Base-by-base conservation (phyloP, 2,113 vertebrate species). In the Epinephelus cyanopodus region DNA sequence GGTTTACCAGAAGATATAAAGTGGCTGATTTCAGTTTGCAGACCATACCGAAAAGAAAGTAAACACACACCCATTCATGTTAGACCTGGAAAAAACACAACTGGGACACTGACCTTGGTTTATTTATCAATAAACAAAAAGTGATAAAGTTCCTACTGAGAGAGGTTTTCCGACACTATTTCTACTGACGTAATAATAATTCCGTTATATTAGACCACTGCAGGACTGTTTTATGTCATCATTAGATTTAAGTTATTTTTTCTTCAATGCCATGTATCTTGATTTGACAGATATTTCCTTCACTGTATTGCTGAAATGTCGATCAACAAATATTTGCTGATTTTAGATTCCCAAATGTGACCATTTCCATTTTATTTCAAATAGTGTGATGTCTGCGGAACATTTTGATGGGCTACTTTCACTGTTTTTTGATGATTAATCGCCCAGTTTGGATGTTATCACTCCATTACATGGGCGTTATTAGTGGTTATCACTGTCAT, bases 11-110 rank as follows among this genome's bases (percentile, higher is more conserved):
- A 62, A 69, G 75, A 67, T 62, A 86, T 29, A 77, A 79, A 7
- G 47, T 13, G 56, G 48, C 45, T 29, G 83, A 65, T 77, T 61
- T 82, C 74, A 60, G 80, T 39, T 66, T 63, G 66, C 33, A 23
- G 68, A 81, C 78, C 74, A 82, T 77, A 77, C 73, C 87, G 53
- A 70, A 23, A 71, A 75, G 5, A 18, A 50, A 50, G 48, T 48
- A 42, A 69, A 66, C 82, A 92, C 79, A 77, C 81, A 82, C 76
- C 53, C 76, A 85, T 88, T 90, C 77, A 78, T 66, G 69, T 83
- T 17, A 71, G 71, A 92, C 83, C 85, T 84, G 90, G 63, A 87
- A 82, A 37, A 76, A 76, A 72, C 58, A 79, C 25, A 64, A 13
- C 17, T 25, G 25, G 52, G 63, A 56, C 60, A 29, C 4, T 80